Evolutionary conservation across 2,888 invertebrate genomes (phyloP), one percentile per base, ranked within the genome.

Genomic region (Latheticus oryzae): DNA sequence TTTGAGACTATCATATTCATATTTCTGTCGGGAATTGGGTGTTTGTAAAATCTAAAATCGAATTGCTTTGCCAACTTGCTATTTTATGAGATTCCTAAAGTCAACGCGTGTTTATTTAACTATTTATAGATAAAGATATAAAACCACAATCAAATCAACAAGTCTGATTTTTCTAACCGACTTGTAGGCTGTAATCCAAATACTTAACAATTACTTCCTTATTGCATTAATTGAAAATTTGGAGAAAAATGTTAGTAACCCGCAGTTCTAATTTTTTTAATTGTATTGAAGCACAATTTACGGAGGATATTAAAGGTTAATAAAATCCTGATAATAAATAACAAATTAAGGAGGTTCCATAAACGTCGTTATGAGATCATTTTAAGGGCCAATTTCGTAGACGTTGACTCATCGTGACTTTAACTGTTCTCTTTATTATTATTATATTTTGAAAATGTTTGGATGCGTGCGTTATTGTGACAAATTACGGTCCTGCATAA

Each of bases 61-160:
- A 19, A 28, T 13, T n/a, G 28, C 15, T 24, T 17, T 45, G 45
- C 45, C 45, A 45, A 45, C 45, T 45, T 26, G 30, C 45, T 30
- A 45, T 30, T 45, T 45, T 45, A 45, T 30, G 45, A 17, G 45
- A 45, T 45, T 19, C 15, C 45, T 24, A 33, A 33, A 33, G 15
- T 33, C 33, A 12, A 5, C 17, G 15, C 45, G 9, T 45, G 45
- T 45, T 45, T 45, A 16, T 45, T 45, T 45, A 30, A 45, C 45
- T 45, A 45, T 45, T 45, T 45, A 45, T 45, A 45, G 42, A 12
- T 28, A 15, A 26, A 26, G 45, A 45, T 45, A 45, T 30, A 30
- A 45, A 45, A 30, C 30, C 45, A 19, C 45, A 45, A 45, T 45
- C 45, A 26, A 45, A 45, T 45, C 45, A 45, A 45, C 45, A 45